Evolutionary conservation across 2,888 invertebrate species (phyloP).

Genomic region (Zonitis immaculata): DNA sequence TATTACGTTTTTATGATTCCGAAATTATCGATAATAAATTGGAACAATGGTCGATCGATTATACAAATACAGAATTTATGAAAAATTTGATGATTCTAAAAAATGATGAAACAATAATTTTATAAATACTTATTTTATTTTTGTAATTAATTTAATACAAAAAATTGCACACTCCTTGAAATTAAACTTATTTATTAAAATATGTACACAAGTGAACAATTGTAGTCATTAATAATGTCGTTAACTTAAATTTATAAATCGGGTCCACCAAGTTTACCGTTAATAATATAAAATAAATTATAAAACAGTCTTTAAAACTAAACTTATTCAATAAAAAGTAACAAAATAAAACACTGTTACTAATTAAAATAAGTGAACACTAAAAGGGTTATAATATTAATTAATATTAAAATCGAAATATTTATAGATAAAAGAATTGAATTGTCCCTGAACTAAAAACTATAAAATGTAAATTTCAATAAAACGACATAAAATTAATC

Average conservation of each 20-base stretch:
- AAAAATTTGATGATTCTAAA: constrained; percentile 27
- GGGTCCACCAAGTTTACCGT: constrained; percentile 3
- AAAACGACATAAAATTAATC: background rate
- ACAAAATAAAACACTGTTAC: constrained; percentile 1
- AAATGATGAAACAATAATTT: background rate
- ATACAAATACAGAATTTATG: constrained; percentile 22
- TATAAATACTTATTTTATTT: constrained; percentile 31
- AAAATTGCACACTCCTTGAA: constrained; percentile 33
- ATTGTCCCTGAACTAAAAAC: background rate
- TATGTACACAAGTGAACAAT: constrained; percentile 17
- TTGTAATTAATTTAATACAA: constrained; percentile 31
- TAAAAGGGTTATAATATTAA: background rate
- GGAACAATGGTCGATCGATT: constrained; percentile 15
- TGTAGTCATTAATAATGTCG: background rate
- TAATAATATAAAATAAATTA: constrained; percentile 3
- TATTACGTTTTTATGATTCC: constrained; percentile 50
- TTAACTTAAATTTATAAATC: background rate
- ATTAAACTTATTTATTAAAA: constrained; percentile 28
- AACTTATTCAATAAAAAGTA: constrained; percentile 10
- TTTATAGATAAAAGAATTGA: too few relatives aligned
- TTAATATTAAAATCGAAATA: too few relatives aligned
- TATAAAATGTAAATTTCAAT: background rate
- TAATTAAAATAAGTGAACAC: background rate
- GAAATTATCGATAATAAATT: constrained; percentile 37
- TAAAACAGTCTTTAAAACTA: constrained; percentile 12